Evolutionary conservation across 2,888 invertebrate genomes (phyloP).

Genomic region (Lasioglossum vierecki): DNA sequence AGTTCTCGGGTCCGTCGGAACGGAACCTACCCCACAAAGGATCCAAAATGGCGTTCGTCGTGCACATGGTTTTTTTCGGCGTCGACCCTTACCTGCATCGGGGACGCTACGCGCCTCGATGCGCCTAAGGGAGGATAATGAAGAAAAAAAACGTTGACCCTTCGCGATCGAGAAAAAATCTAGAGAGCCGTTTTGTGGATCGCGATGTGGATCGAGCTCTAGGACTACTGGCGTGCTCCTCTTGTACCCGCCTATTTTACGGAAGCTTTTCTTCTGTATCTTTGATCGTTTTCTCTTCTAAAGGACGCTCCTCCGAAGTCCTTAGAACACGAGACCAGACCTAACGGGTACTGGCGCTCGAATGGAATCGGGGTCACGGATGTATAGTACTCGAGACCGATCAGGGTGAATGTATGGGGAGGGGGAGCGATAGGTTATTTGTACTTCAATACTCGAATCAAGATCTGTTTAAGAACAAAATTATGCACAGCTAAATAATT

Average conservation of each 20-base stretch:
- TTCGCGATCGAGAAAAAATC: conserved; percentile 47
- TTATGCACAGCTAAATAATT: too few species aligned
- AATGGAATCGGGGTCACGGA: conserved; percentile 58
- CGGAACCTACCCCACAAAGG: conserved; percentile 69
- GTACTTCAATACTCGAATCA: neutral
- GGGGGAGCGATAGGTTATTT: conserved; percentile 16
- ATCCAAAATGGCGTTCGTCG: conserved; percentile 67
- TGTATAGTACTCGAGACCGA: conserved; percentile 21
- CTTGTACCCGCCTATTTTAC: conserved; percentile 55
- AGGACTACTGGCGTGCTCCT: neutral
- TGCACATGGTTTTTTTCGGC: neutral
- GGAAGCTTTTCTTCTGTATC: conserved; percentile 62
- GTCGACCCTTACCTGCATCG: conserved; percentile 43
- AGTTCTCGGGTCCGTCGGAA: conserved; percentile 39
- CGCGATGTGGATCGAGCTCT: conserved; percentile 2
- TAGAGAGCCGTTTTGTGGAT: conserved; percentile 50
- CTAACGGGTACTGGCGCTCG: conserved; percentile 64
- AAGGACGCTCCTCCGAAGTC: conserved; percentile 27
- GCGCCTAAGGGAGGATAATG: conserved; percentile 1
- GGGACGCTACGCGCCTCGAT: conserved; percentile 22
- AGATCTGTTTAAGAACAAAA: neutral
- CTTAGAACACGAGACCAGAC: conserved; percentile 58
- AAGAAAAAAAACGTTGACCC: conserved; percentile 17
- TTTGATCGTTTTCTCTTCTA: conserved; percentile 64
- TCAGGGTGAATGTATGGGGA: conserved; percentile 5